Conservation (phyloP, 2,113 vertebrate species). For the Rhineura floridana region DNA sequence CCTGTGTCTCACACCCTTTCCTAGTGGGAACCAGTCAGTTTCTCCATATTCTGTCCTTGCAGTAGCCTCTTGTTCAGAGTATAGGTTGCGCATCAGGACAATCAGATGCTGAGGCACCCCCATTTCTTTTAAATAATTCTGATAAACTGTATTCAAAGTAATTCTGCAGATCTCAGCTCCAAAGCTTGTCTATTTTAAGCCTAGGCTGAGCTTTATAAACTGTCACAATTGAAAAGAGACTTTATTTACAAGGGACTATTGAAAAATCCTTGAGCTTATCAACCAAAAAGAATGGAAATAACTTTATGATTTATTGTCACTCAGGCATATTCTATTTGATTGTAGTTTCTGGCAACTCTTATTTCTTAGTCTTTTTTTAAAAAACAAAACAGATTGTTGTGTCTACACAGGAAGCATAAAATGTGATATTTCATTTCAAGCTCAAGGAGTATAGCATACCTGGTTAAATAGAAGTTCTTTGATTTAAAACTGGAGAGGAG, state of each 20-base stretch:
- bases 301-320: not conserved
- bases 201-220: not conserved
- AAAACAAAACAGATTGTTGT: not conserved
- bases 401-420: slow-evolving; percentile 20
- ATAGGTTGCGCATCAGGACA: too few relatives aligned
- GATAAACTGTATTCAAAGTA: not conserved
- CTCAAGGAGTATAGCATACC: not conserved
- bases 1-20: too few relatives aligned
- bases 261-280: slow-evolving; percentile 1
- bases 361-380: not conserved
- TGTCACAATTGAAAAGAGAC: not conserved
- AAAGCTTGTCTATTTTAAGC: not conserved
- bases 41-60: too few relatives aligned
- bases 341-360: not conserved
- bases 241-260: not conserved
- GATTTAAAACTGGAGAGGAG: not conserved
- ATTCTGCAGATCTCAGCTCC: not conserved
- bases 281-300: not conserved
- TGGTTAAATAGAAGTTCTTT: not conserved
- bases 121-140: too few relatives aligned
- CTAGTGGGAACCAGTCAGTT: too few relatives aligned
- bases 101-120: too few relatives aligned
- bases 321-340: not conserved
- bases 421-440: not conserved
- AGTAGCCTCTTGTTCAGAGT: too few relatives aligned